Conservation (phyloP, 2,113 vertebrate genomes). For the Pogonocichla stellata region DNA sequence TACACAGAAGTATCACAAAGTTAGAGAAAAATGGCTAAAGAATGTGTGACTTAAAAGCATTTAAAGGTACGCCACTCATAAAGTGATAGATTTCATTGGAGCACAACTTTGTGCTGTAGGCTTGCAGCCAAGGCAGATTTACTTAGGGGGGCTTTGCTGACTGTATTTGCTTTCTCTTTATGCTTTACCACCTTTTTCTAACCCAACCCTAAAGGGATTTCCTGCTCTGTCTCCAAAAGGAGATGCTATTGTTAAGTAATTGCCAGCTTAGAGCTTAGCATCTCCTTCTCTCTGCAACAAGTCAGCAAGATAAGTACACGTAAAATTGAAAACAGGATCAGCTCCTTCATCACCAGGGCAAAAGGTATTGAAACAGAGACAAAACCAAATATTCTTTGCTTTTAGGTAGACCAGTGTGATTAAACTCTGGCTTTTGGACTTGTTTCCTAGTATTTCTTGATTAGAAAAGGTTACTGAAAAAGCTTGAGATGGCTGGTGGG, state of each 20-base stretch:
- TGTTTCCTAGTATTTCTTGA: background rate
- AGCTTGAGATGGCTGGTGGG: background rate
- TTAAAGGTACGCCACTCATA: background rate
- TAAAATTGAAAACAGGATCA: slow-evolving; percentile 23
- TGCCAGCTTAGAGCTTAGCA: background rate
- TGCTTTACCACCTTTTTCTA: slow-evolving; percentile 8
- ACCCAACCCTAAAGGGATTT: background rate
- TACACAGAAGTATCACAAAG: background rate
- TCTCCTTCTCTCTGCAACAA: background rate
- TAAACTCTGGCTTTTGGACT: background rate
- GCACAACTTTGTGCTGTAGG: background rate
- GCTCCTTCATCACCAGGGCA: background rate
- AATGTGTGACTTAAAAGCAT: background rate
- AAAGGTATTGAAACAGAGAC: background rate
- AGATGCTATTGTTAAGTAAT: slow-evolving; percentile 23
- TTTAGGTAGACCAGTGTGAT: background rate
- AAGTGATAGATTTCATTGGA: background rate
- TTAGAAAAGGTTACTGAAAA: slow-evolving; percentile 16
- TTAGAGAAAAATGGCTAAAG: background rate
- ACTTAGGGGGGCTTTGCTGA: background rate
- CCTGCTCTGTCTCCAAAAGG: background rate
- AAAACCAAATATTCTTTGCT: background rate
- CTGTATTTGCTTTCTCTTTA: background rate
- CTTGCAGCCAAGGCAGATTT: background rate
- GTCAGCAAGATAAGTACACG: background rate